Evolutionary conservation across 2,113 vertebrate species (phyloP), one percentile per base, ranked within the genome.

Genomic region (Eublepharis macularius): DNA sequence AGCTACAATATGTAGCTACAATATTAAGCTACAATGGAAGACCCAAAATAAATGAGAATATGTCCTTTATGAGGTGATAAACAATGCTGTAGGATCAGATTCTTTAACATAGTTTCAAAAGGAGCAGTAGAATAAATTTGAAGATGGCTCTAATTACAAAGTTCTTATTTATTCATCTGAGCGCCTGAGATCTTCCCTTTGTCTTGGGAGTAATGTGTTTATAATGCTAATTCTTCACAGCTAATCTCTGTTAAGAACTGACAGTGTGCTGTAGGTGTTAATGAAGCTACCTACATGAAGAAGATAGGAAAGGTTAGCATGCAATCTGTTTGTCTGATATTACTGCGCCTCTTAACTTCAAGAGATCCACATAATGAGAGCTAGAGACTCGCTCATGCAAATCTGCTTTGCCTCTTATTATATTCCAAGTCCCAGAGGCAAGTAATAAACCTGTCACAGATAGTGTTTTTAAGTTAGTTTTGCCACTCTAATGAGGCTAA

Each of bases 401-500:
- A 73, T 39, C 10, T 0, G 1, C 47, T 83, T 49, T 0, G 1
- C n/a, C 72, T 86, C 60, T 26, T 54, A 60, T 17, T 84, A 43
- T 39, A 14, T 74, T 63, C 65, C n/a, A n/a, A 49, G 43, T 77
- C 81, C 75, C 43, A 2, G 0, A 0, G 41, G 70, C 0, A 1
- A 86, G 39, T 0, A 0, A 43, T 32, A 72, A 83, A 60, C 47
- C 72, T 82, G 49, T 68, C 17, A 3, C 24, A 84, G 24, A 29
- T 57, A 54, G 75, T 32, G 39, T 39, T 70, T 73, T 88, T 72
- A 29, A 81, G 86, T 79, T 85, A 85, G 77, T 88, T 79, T 69
- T 83, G 73, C 51, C 26, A 68, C 66, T 81, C 60, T 91, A 75
- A 79, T 60, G 36, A 78, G 85, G 43, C 75, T 81, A 80, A 86